phyloP scores from a whole-genome alignment of 2,113 vertebrate genomes.

The Enhydra lutris region DNA sequence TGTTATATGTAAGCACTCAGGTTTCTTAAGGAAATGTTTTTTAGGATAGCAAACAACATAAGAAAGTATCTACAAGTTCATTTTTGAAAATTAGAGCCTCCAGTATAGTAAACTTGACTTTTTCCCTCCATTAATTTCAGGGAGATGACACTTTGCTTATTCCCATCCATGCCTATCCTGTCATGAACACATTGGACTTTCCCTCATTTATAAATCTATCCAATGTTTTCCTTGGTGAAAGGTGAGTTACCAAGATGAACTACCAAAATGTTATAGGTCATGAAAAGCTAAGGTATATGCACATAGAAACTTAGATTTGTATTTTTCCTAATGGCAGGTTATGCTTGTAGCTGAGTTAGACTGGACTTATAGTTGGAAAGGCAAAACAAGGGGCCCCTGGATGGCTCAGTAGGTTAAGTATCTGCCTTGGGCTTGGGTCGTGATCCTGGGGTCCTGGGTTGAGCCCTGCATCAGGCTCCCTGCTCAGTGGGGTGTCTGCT shows the following conservation, averaged over 20 bases:
- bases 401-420: too few relatives aligned
- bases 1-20: background rate
- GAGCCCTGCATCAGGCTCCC: too few relatives aligned
- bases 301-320: background rate
- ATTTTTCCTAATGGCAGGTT: background rate
- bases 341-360: background rate
- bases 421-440: too few relatives aligned
- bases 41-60: background rate
- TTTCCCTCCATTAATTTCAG: conserved; percentile 75
- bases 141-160: conserved; percentile 91
- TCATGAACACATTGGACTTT: conserved; percentile 88
- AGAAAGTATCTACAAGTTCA: background rate
- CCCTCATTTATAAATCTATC: conserved; percentile 89
- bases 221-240: conserved; percentile 88
- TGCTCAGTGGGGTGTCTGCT: too few relatives aligned
- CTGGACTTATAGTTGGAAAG: background rate
- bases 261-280: background rate
- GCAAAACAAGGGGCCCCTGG: background rate
- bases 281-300: background rate
- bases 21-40: background rate
- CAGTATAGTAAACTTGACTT: conserved; percentile 28
- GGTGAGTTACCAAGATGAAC: conserved; percentile 82
- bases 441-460: too few relatives aligned
- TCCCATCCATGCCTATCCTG: conserved; percentile 93
- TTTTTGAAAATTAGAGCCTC: conserved; percentile 28